Evolutionary conservation across 2,113 vertebrate genomes (phyloP).

Genomic region (Ophiodon elongatus): DNA sequence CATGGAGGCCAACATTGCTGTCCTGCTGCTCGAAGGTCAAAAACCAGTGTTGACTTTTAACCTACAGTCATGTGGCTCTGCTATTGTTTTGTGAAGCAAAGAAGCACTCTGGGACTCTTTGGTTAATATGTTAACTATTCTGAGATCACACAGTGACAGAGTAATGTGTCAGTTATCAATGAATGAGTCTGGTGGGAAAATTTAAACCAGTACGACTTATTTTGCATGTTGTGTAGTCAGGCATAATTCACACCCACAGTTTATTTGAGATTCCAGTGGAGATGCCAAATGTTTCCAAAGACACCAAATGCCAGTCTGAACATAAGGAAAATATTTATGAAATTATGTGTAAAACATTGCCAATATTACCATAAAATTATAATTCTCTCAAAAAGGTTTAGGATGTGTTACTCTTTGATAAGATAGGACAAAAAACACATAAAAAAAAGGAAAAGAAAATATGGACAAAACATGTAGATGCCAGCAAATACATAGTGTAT

Average conservation of each 20-base stretch:
- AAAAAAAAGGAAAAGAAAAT: neutral
- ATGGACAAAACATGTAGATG: neutral
- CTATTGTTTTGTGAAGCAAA: conserved; percentile 19
- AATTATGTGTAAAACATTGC: neutral
- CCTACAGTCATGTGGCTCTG: conserved; percentile 32
- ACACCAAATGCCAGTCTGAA: neutral
- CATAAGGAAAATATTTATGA: neutral
- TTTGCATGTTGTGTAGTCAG: neutral
- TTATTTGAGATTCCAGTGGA: neutral
- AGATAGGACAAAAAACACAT: neutral
- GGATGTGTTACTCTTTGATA: neutral
- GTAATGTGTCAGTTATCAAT: neutral
- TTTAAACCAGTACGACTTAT: neutral
- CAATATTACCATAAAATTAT: neutral
- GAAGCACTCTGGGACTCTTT: neutral
- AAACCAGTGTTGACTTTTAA: conserved; percentile 32
- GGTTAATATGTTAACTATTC: conserved; percentile 33
- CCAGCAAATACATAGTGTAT: conserved; percentile 3
- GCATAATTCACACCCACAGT: neutral
- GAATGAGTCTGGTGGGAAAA: neutral
- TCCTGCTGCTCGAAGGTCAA: conserved; percentile 11
- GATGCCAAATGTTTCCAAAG: neutral
- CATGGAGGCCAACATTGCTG: neutral
- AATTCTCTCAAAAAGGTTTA: neutral
- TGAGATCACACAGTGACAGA: neutral